Evolutionary conservation across 2,797 vertebrate genomes (phyloP).

Genomic region (Tinamus major): DNA sequence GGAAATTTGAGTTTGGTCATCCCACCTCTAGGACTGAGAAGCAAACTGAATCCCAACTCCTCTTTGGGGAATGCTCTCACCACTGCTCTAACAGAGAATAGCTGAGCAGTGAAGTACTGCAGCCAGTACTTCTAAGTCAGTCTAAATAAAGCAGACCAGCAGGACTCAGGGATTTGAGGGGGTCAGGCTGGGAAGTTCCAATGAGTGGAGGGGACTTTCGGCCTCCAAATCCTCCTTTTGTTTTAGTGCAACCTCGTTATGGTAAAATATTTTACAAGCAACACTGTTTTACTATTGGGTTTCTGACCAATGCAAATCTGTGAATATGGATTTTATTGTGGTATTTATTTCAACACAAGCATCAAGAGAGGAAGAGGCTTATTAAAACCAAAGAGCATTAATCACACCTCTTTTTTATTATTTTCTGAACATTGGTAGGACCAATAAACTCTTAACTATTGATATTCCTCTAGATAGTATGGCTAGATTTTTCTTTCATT

Average conservation of each 20-base stretch:
- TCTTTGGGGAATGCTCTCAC: neutral
- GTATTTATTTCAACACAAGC: neutral
- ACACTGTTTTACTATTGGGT: neutral
- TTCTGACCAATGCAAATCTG: neutral
- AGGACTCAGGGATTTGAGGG: neutral
- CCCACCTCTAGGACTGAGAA: neutral
- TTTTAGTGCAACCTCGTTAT: neutral
- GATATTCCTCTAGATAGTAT: neutral
- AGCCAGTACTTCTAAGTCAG: too few species aligned
- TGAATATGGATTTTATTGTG: neutral
- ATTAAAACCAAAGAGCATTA: neutral
- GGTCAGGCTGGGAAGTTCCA: neutral
- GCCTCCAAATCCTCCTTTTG: neutral
- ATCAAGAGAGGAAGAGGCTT: neutral
- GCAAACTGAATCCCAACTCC: neutral
- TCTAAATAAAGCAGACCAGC: neutral
- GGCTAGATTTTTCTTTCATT: neutral
- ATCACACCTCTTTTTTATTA: accelerated
- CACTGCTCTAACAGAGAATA: neutral
- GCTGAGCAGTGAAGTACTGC: neutral
- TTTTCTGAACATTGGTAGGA: neutral
- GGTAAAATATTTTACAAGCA: neutral
- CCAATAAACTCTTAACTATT: neutral
- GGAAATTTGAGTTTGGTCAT: neutral
- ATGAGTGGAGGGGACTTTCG: neutral